phyloP scores from a whole-genome alignment of 2,797 vertebrate genomes.

The Parambassis ranga region DNA sequence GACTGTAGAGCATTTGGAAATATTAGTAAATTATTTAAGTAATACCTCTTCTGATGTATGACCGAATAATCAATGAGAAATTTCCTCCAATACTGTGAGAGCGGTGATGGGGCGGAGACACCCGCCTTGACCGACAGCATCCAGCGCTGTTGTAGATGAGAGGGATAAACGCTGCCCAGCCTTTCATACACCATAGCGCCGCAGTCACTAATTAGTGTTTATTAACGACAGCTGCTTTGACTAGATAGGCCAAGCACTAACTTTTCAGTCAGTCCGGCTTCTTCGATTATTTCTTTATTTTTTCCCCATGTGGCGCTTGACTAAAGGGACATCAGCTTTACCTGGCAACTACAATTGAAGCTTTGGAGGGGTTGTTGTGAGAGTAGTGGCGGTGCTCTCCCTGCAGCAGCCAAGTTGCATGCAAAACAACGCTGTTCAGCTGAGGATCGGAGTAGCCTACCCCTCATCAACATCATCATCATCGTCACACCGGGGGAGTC shows the following conservation, averaged over 20 bases:
- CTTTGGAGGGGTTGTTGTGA: constrained; percentile 15
- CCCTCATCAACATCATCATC: no score
- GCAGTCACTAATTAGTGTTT: constrained; percentile 17
- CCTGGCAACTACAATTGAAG: constrained; percentile 16
- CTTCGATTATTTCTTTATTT: not conserved
- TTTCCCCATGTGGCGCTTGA: not conserved
- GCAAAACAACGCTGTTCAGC: constrained; percentile 12
- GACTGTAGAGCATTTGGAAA: no score
- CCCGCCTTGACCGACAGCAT: constrained; percentile 50
- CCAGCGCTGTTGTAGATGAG: constrained; percentile 56
- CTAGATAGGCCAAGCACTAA: constrained; percentile 9
- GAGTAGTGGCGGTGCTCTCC: constrained; percentile 24
- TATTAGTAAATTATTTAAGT: not conserved
- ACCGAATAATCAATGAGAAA: not conserved
- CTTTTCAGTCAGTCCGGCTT: constrained; percentile 29
- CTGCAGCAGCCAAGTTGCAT: constrained; percentile 53
- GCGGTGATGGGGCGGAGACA: constrained; percentile 69
- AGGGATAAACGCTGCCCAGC: constrained; percentile 48
- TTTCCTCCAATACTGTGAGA: constrained; percentile 8
- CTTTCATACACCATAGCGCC: constrained; percentile 22
- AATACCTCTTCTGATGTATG: not conserved
- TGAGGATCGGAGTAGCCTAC: constrained; percentile 58
- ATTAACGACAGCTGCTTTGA: not conserved
- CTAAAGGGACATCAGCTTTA: constrained; percentile 10
- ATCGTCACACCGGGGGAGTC: constrained; percentile 13